phyloP scores from a whole-genome alignment of 2,113 vertebrate genomes.

The Coryphaenoides rupestris region DNA sequence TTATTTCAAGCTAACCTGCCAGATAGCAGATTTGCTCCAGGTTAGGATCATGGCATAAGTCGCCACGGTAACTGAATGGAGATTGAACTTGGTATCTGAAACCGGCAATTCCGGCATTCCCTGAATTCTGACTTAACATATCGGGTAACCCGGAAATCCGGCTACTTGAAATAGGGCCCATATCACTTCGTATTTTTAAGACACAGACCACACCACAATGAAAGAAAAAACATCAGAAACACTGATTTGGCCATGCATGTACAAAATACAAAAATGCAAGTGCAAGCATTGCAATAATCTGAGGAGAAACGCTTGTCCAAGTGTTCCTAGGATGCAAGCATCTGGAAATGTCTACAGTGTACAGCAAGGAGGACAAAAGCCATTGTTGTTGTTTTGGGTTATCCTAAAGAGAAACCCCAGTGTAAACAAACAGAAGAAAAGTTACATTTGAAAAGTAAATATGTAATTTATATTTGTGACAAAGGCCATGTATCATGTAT shows the following conservation, averaged over 20 bases:
- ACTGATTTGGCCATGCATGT: constrained; percentile 63
- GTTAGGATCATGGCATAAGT: too few species aligned
- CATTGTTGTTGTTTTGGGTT: constrained; percentile 35
- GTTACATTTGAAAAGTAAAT: constrained; percentile 47
- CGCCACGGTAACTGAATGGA: too few species aligned
- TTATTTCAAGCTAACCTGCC: too few species aligned
- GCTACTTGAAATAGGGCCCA: too few species aligned
- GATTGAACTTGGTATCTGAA: too few species aligned
- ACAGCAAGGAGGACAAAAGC: constrained; percentile 29
- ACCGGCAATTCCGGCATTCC: too few species aligned
- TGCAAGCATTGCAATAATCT: constrained; percentile 53
- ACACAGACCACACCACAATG: too few species aligned
- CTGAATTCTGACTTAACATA: too few species aligned
- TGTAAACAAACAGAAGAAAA: constrained; percentile 59
- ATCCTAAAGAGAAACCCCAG: too few species aligned
- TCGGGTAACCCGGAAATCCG: too few species aligned
- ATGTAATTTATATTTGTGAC: constrained; percentile 47
- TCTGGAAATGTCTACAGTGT: constrained; percentile 36
- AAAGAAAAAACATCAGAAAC: constrained; percentile 35
- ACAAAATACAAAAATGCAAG: constrained; percentile 47
- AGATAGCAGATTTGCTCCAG: too few species aligned
- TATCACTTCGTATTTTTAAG: too few species aligned
- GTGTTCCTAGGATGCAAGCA: constrained; percentile 23
- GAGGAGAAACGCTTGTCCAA: constrained; percentile 20
- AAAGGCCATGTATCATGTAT: constrained; percentile 56